Evolutionary conservation across 2,797 vertebrate species (phyloP).

Genomic region (Falco rusticolus): DNA sequence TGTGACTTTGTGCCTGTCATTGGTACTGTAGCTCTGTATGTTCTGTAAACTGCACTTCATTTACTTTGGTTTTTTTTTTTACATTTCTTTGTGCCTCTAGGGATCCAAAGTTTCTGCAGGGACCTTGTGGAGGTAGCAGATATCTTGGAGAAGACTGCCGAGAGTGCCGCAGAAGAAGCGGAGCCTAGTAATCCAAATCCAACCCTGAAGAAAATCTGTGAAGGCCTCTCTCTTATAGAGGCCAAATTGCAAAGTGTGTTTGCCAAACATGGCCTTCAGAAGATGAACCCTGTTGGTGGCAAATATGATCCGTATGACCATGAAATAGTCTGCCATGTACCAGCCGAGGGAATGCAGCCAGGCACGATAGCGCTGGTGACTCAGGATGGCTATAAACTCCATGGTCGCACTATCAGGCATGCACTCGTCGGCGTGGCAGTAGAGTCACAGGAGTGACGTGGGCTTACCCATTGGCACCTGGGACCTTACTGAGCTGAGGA

Average conservation of each 20-base stretch:
- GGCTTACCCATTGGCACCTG: not conserved
- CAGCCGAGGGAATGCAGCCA: conserved; percentile 79
- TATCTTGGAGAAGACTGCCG: conserved; percentile 81
- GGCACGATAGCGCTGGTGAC: conserved; percentile 83
- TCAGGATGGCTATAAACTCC: conserved; percentile 87
- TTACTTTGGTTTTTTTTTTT: not conserved
- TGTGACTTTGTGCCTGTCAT: not conserved
- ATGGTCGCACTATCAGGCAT: conserved; percentile 86
- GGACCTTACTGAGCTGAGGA: conserved; percentile 32
- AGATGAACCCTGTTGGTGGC: conserved; percentile 84
- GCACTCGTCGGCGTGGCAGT: conserved; percentile 86
- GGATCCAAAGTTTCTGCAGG: conserved; percentile 89
- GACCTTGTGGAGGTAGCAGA: conserved; percentile 88
- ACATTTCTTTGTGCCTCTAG: conserved; percentile 54
- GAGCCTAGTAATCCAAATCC: conserved; percentile 66
- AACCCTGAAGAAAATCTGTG: conserved; percentile 74
- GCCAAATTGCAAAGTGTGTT: conserved; percentile 84
- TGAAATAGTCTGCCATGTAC: conserved; percentile 85
- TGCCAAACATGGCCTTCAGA: conserved; percentile 85
- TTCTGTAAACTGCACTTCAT: not conserved
- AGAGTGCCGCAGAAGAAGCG: conserved; percentile 53
- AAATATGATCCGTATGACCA: conserved; percentile 86
- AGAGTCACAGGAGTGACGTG: conserved; percentile 76
- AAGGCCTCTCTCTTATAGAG: conserved; percentile 79
- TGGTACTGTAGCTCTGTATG: not conserved